These are phyloP conservation scores for Paralichthys olivaceus DNA, from an alignment of 2,113 vertebrate genomes.

Conservation along the genomic window DNA sequence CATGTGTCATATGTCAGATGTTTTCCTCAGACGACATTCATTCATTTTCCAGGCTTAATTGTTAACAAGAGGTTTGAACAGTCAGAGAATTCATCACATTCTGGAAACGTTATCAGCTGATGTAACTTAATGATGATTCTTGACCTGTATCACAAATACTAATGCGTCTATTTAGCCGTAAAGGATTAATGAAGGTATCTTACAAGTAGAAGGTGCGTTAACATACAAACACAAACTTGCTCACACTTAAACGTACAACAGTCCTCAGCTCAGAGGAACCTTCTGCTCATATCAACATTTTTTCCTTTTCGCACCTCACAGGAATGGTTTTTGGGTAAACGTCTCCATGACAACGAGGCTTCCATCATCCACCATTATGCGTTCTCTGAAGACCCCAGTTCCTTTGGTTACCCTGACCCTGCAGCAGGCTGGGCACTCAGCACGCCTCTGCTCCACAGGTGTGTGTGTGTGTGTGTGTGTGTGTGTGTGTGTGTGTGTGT, in stretches of 20 bases:
- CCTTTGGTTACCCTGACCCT: slow-evolving; percentile 93
- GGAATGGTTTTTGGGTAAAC: slow-evolving; percentile 94
- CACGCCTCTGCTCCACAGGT: slow-evolving; percentile 89
- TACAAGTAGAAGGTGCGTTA: too few relatives aligned
- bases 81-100: too few relatives aligned
- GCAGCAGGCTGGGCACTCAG: slow-evolving; percentile 93
- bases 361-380: slow-evolving; percentile 96
- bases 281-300: background rate
- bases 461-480: slow-evolving; percentile 5
- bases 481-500: slow-evolving; percentile 51
- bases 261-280: background rate
- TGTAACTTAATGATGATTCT: too few relatives aligned
- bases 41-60: background rate
- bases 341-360: slow-evolving; percentile 87
- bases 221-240: too few relatives aligned
- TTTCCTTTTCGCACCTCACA: slow-evolving; percentile 49
- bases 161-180: too few relatives aligned
- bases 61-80: too few relatives aligned
- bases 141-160: too few relatives aligned
- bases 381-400: slow-evolving; percentile 89
- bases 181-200: too few relatives aligned
- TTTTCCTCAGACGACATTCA: background rate
- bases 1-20: background rate
- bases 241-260: too few relatives aligned
- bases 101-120: too few relatives aligned